These are phyloP conservation scores for Mixornis gularis DNA, from an alignment of 2,113 vertebrate genomes.

Conservation along the genomic window DNA sequence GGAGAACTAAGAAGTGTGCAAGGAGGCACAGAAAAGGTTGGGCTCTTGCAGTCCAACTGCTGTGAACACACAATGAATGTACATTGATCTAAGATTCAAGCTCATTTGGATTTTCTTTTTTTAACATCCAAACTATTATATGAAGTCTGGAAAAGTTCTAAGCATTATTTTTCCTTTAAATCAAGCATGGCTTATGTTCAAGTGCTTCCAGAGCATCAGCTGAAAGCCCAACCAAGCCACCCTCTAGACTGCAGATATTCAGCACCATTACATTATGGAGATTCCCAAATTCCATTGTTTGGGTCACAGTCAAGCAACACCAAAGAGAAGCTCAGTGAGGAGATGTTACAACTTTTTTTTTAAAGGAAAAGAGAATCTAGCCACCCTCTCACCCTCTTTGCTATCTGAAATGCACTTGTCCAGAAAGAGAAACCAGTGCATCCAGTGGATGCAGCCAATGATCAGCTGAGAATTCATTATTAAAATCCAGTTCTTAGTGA, in stretches of 20 bases:
- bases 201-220: not conserved
- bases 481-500: not conserved
- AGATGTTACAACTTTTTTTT: accelerated
- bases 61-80: not conserved
- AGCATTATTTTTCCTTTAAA: not conserved
- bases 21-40: not conserved
- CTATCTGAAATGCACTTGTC: not conserved
- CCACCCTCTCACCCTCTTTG: not conserved
- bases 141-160: not conserved
- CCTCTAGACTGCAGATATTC: not conserved
- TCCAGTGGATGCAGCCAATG: not conserved
- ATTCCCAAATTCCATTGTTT: not conserved
- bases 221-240: not conserved
- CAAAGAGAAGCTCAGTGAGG: not conserved
- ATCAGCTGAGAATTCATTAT: not conserved
- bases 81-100: not conserved
- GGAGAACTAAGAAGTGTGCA: not conserved
- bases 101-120: not conserved
- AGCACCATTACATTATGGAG: not conserved
- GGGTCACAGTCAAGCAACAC: not conserved
- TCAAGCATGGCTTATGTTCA: not conserved
- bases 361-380: not conserved
- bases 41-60: not conserved
- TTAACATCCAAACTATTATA: not conserved
- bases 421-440: not conserved